Evolutionary conservation across 2,113 vertebrate genomes (phyloP).

Genomic region (Junco hyemalis): DNA sequence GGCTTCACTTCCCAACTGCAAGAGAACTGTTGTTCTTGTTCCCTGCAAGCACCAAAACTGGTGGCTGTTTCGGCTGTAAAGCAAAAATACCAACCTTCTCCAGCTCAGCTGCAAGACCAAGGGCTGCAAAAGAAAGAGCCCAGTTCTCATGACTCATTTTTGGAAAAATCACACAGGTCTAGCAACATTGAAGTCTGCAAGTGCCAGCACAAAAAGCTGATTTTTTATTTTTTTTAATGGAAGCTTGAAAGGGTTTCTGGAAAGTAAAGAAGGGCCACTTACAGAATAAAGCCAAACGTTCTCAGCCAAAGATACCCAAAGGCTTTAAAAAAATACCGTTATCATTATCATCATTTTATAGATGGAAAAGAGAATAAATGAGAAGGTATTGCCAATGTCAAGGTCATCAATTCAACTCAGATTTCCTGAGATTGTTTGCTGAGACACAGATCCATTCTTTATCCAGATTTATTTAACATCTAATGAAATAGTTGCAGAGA

Average conservation of each 20-base stretch:
- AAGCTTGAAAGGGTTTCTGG: not conserved
- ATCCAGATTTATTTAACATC: not conserved
- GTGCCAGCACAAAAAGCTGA: not conserved
- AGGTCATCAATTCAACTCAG: not conserved
- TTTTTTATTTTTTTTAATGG: not conserved
- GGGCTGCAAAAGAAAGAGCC: not conserved
- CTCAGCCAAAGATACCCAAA: not conserved
- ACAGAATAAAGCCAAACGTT: not conserved
- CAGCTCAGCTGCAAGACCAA: not conserved
- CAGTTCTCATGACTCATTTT: not conserved
- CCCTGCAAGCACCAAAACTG: not conserved
- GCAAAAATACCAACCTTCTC: not conserved
- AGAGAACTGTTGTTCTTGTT: rapidly evolving
- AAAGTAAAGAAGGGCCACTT: not conserved
- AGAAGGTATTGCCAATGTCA: not conserved
- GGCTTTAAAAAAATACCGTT: not conserved
- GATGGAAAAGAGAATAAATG: not conserved
- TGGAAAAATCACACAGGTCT: not conserved
- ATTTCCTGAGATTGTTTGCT: not conserved
- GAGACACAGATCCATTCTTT: slow-evolving; percentile 9
- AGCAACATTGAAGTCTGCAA: not conserved
- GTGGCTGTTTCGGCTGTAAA: not conserved
- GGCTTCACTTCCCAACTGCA: not conserved
- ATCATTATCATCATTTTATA: not conserved
- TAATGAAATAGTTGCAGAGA: not conserved